Base-by-base conservation (phyloP, 1,140 invertebrate species). In the Cydia strobilella region DNA sequence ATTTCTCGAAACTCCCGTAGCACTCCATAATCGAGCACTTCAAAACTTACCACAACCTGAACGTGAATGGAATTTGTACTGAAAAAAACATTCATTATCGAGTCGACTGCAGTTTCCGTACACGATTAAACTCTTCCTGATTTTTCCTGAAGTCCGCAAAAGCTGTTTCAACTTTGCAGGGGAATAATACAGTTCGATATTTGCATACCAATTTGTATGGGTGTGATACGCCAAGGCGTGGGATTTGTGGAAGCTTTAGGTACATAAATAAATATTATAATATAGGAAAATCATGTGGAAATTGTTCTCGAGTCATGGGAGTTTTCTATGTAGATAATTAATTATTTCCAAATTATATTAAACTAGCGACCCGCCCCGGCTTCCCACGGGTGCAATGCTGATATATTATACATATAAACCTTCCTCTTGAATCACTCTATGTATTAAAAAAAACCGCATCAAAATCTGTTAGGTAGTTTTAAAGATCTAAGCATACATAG, bases 161-260 rank as follows among this genome's bases (percentile, higher is more conserved):
- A 87, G 82, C 86, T 85, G 86, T 88, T 88, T 86, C 27, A 88
- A 88, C 86, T 88, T 88, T 80, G 73, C 79, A 72, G 79, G 80
- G 81, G 80, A 85, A 87, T 85, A 84, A 83, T 82, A 81, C 78
- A 73, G 39, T 66, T 66, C 76, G 75, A 83, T 88, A 72, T 72
- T 51, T 79, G 83, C 81, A 77, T 78, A 79, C 76, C 79, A 81
- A 86, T 85, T 85, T 87, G 84, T 83, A 85, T 84, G 75, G 77
- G 77, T 83, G 80, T 79, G 81, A 76, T 75, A 82, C 69, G 79
- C 77, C 76, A 77, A 76, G 73, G 59, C 18, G 74, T 76, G 72
- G 23, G 54, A 23, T 59, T 23, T 23, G 54, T 59, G n/a, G 51
- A 18, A 45, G 13, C n/a, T 18, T 3, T 18, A 18, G 51, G 51